Conservation (phyloP, 2,113 vertebrate species). For the Eublepharis macularius region DNA sequence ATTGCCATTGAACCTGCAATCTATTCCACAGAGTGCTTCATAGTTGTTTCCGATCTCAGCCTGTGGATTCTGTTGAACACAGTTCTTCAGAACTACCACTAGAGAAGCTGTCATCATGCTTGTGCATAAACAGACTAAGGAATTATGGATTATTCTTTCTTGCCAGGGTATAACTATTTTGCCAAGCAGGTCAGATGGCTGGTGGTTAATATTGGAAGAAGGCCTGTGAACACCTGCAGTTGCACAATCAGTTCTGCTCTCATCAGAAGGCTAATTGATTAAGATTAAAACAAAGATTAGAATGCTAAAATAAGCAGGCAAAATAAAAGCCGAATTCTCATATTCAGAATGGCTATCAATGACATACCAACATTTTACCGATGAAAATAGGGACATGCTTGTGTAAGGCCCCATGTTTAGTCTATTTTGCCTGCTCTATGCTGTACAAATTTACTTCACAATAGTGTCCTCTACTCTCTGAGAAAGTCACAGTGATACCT, state of each 20-base stretch:
- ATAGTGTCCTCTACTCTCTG: too few species aligned
- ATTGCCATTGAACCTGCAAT: neutral
- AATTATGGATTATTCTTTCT: neutral
- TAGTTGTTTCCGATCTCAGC: neutral
- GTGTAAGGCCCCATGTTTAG: too few species aligned
- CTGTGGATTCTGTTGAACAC: neutral
- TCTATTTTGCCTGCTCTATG: too few species aligned
- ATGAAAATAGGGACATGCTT: too few species aligned
- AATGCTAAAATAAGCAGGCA: neutral
- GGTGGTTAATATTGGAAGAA: neutral
- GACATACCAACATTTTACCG: too few species aligned
- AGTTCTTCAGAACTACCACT: neutral
- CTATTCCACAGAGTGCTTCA: neutral
- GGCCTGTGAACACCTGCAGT: neutral
- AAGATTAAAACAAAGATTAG: neutral
- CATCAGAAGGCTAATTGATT: neutral
- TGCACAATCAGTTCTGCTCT: neutral
- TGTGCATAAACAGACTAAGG: neutral
- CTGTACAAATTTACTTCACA: too few species aligned
- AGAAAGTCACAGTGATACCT: too few species aligned
- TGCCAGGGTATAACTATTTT: neutral
- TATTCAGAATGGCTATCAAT: neutral
- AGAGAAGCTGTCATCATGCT: neutral
- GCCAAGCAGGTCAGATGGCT: conserved; percentile 2
- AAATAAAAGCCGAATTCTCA: neutral